phyloP scores from a whole-genome alignment of 2,113 vertebrate species.

The Porphyrio hochstetteri region DNA sequence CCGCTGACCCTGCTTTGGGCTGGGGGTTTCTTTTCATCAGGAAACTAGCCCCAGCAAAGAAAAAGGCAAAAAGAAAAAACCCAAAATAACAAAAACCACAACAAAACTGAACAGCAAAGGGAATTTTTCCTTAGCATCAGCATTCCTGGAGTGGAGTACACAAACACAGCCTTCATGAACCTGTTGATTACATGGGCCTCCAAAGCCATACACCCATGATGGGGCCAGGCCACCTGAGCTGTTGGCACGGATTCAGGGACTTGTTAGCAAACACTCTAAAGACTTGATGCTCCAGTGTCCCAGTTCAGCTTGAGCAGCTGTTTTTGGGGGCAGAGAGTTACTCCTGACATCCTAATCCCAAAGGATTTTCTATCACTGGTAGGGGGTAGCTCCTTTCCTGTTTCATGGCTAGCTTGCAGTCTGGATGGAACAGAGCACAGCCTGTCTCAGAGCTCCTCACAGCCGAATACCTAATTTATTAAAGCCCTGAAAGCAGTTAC shows the following conservation, averaged over 20 bases:
- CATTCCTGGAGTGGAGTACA: background rate
- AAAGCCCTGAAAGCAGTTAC: background rate
- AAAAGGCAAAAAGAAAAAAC: background rate
- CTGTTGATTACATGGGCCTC: accelerated
- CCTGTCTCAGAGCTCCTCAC: background rate
- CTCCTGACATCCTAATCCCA: background rate
- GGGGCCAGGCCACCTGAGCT: background rate
- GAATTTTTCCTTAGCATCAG: background rate
- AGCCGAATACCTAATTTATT: background rate
- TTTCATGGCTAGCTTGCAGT: background rate
- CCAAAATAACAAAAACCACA: too few species aligned
- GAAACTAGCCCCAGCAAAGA: background rate
- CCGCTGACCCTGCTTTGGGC: background rate
- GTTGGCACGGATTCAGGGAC: background rate
- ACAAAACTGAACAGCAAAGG: background rate
- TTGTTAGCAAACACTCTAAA: background rate
- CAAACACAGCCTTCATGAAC: background rate
- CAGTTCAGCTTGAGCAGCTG: background rate
- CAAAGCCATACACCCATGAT: background rate
- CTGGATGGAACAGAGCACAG: background rate
- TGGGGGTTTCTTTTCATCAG: background rate
- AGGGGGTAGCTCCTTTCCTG: background rate
- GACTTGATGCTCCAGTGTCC: too few species aligned
- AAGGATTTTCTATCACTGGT: background rate
- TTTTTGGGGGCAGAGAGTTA: background rate